These are phyloP conservation scores for Ophraella communa DNA, from an alignment of 2,888 invertebrate species.

Conservation along the genomic window DNA sequence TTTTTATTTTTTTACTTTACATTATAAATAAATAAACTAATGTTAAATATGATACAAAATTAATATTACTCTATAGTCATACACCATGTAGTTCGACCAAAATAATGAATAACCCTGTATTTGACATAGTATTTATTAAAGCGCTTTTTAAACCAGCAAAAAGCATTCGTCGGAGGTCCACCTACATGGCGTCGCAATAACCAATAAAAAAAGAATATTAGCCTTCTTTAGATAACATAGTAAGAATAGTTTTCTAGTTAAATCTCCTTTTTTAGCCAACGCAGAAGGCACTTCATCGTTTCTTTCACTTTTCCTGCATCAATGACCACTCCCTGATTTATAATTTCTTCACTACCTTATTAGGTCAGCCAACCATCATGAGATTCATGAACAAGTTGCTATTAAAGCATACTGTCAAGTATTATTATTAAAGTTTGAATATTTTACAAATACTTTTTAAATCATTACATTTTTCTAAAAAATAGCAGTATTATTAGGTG, in stretches of 20 bases:
- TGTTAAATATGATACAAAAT: no score
- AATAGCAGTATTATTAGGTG: background rate
- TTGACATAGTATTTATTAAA: background rate
- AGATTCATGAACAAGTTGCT: conserved; percentile 6
- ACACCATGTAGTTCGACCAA: no score
- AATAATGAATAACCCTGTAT: background rate
- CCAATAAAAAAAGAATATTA: conserved; percentile 3
- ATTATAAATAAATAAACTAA: no score
- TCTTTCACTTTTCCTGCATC: conserved; percentile 6
- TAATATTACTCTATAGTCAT: no score
- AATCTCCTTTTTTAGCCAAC: conserved; percentile 17
- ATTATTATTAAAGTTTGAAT: conserved; percentile 1
- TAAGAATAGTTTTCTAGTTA: conserved; percentile 12
- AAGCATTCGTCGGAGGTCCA: conserved; percentile 1
- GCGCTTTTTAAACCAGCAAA: background rate
- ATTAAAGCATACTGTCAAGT: background rate
- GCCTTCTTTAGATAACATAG: conserved; percentile 4
- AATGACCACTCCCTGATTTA: conserved; percentile 12
- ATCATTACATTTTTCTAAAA: background rate
- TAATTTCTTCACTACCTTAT: conserved; percentile 8
- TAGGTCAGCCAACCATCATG: background rate
- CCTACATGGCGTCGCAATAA: background rate
- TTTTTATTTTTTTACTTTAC: no score
- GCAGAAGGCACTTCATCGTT: conserved; percentile 14
- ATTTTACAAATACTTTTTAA: background rate